A percentile compares a stretch with the other conserved stretches of the same genome.
Evolutionary conservation across 2,888 invertebrate genomes (phyloP).

Genomic region (Leptarthrus brevirostris): DNA sequence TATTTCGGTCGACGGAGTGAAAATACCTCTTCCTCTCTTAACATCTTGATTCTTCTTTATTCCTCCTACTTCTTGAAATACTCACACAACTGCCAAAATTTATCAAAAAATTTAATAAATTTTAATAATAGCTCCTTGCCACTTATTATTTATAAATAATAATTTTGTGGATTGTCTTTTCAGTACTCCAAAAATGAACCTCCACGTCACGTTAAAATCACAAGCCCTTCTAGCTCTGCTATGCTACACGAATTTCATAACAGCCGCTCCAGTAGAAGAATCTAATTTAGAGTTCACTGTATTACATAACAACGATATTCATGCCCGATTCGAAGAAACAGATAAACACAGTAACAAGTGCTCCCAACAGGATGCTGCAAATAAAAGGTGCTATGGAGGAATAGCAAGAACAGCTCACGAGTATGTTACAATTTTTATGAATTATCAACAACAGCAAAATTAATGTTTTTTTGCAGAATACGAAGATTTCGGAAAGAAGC

Average conservation of each 20-base stretch:
- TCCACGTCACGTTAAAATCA: no score
- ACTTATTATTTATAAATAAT: no score
- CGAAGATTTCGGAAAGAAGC: conserved; percentile 71
- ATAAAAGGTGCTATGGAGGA: conserved; percentile 81
- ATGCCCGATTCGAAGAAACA: conserved; percentile 81
- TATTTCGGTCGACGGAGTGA: no score
- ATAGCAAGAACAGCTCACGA: conserved; percentile 76
- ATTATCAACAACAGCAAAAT: not conserved
- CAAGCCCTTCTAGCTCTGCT: not conserved
- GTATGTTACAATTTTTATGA: conserved; percentile 54
- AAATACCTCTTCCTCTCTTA: no score
- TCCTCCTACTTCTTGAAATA: no score
- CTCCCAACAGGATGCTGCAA: conserved; percentile 68
- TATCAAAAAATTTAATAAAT: no score
- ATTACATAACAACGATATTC: conserved; percentile 90
- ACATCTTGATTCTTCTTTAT: no score
- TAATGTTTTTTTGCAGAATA: conserved; percentile 64
- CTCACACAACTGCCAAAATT: no score
- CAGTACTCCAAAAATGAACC: no score
- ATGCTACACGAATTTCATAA: not conserved
- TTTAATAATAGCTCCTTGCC: no score
- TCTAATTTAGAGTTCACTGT: conserved; percentile 74
- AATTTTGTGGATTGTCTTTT: no score
- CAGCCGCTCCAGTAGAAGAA: conserved; percentile 52
- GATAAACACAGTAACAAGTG: conserved; percentile 73